phyloP scores from a whole-genome alignment of 2,888 invertebrate genomes.

The Tanaodytes sp. region DNA sequence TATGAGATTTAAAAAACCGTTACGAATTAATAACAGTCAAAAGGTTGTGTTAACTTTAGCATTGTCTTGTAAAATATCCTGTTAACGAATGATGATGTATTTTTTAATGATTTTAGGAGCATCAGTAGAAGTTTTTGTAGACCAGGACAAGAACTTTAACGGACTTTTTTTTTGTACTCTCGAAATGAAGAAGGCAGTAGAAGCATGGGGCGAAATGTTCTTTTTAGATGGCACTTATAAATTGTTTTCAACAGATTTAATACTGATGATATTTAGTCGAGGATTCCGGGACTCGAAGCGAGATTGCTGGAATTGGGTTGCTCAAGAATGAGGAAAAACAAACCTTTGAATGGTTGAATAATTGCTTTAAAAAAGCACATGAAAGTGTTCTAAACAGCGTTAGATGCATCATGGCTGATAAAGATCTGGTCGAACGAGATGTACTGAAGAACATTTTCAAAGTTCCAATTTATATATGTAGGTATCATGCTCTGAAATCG shows the following conservation, averaged over 20 bases:
- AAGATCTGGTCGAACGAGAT: slow-evolving; percentile 7
- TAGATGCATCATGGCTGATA: slow-evolving; percentile 14
- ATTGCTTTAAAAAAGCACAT: slow-evolving; percentile 25
- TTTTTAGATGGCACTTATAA: slow-evolving; percentile 35
- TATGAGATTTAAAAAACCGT: too few species aligned
- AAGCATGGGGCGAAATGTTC: slow-evolving; percentile 17
- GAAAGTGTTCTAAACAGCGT: not conserved
- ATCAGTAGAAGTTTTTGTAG: slow-evolving; percentile 3
- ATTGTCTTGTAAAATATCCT: too few species aligned
- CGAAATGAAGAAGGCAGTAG: slow-evolving; percentile 25
- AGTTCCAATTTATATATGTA: slow-evolving; percentile 17
- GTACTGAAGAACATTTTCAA: slow-evolving; percentile 13
- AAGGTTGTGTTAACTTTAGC: too few species aligned
- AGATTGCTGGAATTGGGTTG: slow-evolving; percentile 19
- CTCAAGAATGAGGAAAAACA: slow-evolving; percentile 25
- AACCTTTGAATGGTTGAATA: slow-evolving; percentile 28
- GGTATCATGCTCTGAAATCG: slow-evolving; percentile 13
- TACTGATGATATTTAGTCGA: slow-evolving; percentile 26
- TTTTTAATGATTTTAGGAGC: slow-evolving; percentile 18
- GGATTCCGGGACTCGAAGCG: slow-evolving; percentile 13
- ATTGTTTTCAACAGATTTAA: slow-evolving; percentile 7
- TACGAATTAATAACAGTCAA: too few species aligned
- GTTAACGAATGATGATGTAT: too few species aligned
- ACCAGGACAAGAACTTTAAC: slow-evolving; percentile 15
- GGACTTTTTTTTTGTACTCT: slow-evolving; percentile 38